phyloP scores from a whole-genome alignment of 1,140 invertebrate species.

The Trinorchestia longiramus region DNA sequence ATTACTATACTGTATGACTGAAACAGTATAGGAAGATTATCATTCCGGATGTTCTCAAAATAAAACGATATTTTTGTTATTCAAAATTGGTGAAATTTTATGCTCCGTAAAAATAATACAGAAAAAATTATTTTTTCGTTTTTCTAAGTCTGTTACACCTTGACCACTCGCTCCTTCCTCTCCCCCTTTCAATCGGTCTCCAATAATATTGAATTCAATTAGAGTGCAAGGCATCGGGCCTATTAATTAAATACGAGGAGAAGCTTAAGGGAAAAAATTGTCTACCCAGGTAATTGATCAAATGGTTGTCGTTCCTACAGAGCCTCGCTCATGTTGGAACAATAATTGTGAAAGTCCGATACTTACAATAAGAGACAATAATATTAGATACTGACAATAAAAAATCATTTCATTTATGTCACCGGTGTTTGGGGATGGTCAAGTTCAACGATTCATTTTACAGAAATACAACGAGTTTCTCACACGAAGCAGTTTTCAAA shows the following conservation, averaged over 20 bases:
- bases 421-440: neutral
- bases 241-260: neutral
- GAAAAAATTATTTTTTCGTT: neutral
- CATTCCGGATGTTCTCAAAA: neutral
- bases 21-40: neutral
- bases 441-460: neutral
- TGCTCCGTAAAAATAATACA: neutral
- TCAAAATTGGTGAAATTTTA: neutral
- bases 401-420: neutral
- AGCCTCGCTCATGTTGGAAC: neutral
- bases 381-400: neutral
- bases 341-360: neutral
- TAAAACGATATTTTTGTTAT: neutral
- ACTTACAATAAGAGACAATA: no score
- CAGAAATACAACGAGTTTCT: no score
- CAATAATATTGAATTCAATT: neutral
- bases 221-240: neutral
- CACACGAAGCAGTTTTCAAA: no score
- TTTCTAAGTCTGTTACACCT: neutral
- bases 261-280: neutral
- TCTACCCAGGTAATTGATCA: neutral
- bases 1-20: neutral
- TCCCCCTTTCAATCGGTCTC: no score
- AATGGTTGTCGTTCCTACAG: neutral
- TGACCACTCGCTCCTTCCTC: neutral